Evolutionary conservation across 2,888 invertebrate species (phyloP), one percentile per base, ranked within the genome.

Genomic region (Catocala sponsa): DNA sequence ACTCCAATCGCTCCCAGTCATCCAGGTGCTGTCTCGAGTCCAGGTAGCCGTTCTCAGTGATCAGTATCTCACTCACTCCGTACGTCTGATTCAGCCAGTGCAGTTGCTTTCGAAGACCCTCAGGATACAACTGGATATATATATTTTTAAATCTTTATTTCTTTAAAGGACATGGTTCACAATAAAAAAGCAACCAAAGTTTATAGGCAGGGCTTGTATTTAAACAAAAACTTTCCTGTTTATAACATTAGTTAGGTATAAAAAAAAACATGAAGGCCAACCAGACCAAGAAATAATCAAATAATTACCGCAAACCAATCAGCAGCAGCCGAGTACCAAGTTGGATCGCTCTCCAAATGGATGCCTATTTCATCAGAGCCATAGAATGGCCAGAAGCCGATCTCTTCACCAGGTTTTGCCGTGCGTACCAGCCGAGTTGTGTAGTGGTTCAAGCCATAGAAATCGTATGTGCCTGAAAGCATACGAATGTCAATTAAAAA

Each of bases 371-470:
- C 82, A 0, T 68, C 55, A 0, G 71, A 56, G 0, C 77, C 80
- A 0, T 38, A 46, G 7, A 76, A 0, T 7, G 78, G 75, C 72
- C 74, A 79, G 0, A 53, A 9, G 0, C 74, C 74, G 0, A 65
- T 33, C 0, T 55, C 47, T 12, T 83, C 84, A 0, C 68, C 78
- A 0, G 64, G 52, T 6, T n/a, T 63, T 1, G 78, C 70, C 7
- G 63, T 54, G 5, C 79, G 74, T 7, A 82, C 78, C 11, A 72
- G 15, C 2, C 71, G 65, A 0, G 75, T 74, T 0, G 75, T 77
- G 65, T 83, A 83, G 52, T 79, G 74, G 53, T 82, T 83, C 4
- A 84, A 25, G 0, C 68, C 82, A 49, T 62, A 80, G 55, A 72
- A 84, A 58, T 83, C 82, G 12, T 74, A 78, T 0, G 84, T 78